Percentiles rank a stretch among this genome's conserved stretches.
phyloP scores from a whole-genome alignment of 30 jellyfish, hydroid and myxozoan genomes.

The Calvadosia cruxmelitensis region DNA sequence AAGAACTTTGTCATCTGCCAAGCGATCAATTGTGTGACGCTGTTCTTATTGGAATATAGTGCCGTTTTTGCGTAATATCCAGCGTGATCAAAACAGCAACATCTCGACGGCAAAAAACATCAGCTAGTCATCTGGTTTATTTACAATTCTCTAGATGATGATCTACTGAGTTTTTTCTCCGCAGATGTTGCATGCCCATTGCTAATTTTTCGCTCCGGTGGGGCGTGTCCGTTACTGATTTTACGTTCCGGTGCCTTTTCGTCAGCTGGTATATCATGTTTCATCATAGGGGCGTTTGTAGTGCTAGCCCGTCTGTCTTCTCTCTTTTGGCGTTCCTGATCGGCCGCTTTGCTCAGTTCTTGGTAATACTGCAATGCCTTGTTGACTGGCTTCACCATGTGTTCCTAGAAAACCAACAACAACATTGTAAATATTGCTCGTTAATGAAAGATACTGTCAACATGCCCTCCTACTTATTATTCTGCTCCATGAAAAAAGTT shows the following conservation, averaged over 20 bases:
- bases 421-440: background rate
- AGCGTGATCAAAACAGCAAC: too few species aligned
- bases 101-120: too few species aligned
- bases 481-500: too few species aligned
- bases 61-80: too few species aligned
- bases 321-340: constrained; percentile 60
- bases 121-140: too few species aligned
- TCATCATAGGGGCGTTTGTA: constrained; percentile 26
- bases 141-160: background rate
- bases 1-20: too few species aligned
- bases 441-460: background rate
- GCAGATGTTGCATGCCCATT: constrained; percentile 23
- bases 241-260: constrained; percentile 28
- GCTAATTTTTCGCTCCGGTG: constrained; percentile 43
- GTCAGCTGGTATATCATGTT: constrained; percentile 21
- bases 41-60: too few species aligned
- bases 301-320: constrained; percentile 35
- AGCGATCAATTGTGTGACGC: too few species aligned
- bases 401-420: constrained; percentile 19
- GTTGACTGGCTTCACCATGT: constrained; percentile 49
- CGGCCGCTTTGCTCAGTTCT: constrained; percentile 78
- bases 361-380: constrained; percentile 81
- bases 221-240: constrained; percentile 36
- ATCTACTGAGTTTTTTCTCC: background rate
- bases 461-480: too few species aligned